Base-by-base conservation (phyloP, 2,888 invertebrate species). In the Folsomia manolachei region DNA sequence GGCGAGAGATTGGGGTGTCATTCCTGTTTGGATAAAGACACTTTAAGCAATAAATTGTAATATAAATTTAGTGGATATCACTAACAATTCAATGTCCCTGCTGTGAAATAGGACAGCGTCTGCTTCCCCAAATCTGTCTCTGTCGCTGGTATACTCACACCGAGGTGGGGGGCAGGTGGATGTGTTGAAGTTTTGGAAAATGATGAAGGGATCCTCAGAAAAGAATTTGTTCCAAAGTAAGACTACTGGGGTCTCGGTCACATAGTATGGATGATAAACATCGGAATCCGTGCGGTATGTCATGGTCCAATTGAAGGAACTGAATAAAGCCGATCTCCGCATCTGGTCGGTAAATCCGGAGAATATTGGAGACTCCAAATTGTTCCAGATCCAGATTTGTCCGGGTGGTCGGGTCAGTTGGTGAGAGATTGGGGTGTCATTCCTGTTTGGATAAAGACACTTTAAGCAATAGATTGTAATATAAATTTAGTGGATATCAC, bases 281-380 rank as follows among this genome's bases (percentile, higher is more conserved):
- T 62, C 62, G 14, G 62, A 62, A 24, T 62, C 62, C 9, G 7
- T 62, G 21, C 62, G 62, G 7, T 7, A 23, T 7, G 62, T 62
- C 62, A 62, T 62, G 4, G 62, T 62, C 62, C 62, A 62, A 24
- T 62, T 62, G 62, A 62, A 62, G 2, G n/a, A 14, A n/a, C n/a
- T 24, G 11, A 7, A 7, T 7, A 19, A 19, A 19, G 7, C 4
- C 11, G 21, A n/a, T 14, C 7, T 4, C 4, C 4, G 7, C n/a
- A 4, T n/a, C n/a, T 4, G 7, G 7, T 56, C n/a, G 4, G 56
- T 19, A n/a, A 19, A 18, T 7, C 11, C n/a, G 7, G 7, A 4
- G 4, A 56, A 23, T 21, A n/a, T 7, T 4, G 62, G 62, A 62
- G 62, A 62, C 24, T 62, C 62, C 24, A 23, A 24, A 62, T 62